Percentiles rank a stretch among this genome's conserved stretches.
phyloP scores from a whole-genome alignment of 2,888 invertebrate genomes.

The Yponomeuta malinellus region DNA sequence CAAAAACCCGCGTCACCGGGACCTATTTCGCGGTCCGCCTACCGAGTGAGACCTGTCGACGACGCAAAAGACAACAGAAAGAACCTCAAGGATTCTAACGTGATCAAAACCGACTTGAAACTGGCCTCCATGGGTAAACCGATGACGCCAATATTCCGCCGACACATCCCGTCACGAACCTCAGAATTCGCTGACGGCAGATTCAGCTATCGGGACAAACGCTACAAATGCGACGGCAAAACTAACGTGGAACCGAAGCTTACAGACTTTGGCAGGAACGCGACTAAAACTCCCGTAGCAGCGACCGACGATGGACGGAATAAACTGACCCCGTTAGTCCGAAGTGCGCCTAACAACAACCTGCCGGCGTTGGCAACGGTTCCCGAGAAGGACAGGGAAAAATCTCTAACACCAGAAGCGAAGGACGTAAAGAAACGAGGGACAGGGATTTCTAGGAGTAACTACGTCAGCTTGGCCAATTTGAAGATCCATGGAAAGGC shows the following conservation, averaged over 20 bases:
- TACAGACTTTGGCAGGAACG: conserved; percentile 45
- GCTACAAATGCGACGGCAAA: conserved; percentile 35
- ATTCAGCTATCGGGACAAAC: conserved; percentile 57
- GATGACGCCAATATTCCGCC: conserved; percentile 65
- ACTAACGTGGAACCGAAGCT: conserved; percentile 31
- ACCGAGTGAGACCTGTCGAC: conserved; percentile 47
- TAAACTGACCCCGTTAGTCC: conserved; percentile 31
- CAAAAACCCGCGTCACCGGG: conserved; percentile 52
- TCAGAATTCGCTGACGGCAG: conserved; percentile 54
- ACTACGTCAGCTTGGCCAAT: conserved; percentile 68
- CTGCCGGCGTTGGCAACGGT: conserved; percentile 32
- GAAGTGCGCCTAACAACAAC: conserved; percentile 32
- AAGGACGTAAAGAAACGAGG: conserved; percentile 38
- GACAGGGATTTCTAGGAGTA: conserved; percentile 58
- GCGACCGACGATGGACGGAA: conserved; percentile 24
- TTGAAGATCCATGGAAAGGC: conserved; percentile 53
- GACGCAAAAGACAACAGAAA: conserved; percentile 22
- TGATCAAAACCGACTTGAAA: conserved; percentile 56
- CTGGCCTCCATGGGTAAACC: conserved; percentile 62
- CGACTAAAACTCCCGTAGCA: conserved; percentile 39
- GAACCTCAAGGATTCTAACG: conserved; percentile 31
- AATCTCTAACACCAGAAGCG: conserved; percentile 18
- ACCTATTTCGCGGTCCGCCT: conserved; percentile 36
- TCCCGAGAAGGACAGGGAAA: conserved; percentile 31
- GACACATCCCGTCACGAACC: conserved; percentile 43